Evolutionary conservation across 2,797 vertebrate genomes (phyloP).

Genomic region (Manis javanica): DNA sequence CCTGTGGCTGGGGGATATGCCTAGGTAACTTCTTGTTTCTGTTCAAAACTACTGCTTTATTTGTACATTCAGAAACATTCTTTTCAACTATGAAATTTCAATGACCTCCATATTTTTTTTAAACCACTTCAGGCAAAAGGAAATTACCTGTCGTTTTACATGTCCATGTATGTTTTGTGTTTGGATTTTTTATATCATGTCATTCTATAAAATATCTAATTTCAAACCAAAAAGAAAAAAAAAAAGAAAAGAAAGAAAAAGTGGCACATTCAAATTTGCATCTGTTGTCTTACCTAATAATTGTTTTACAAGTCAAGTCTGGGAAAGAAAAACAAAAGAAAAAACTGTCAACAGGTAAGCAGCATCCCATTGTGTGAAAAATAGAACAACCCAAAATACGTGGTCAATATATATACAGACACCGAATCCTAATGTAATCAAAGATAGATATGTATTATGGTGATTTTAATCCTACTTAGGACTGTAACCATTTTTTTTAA

Average conservation of each 20-base stretch:
- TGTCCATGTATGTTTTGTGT: slow-evolving; percentile 81
- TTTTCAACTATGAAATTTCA: slow-evolving; percentile 83
- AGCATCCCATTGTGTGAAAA: slow-evolving; percentile 35
- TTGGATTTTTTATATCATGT: slow-evolving; percentile 79
- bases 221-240: slow-evolving; percentile 74
- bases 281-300: slow-evolving; percentile 55
- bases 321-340: background rate
- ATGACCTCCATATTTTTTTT: slow-evolving; percentile 80
- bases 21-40: slow-evolving; percentile 88
- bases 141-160: slow-evolving; percentile 78
- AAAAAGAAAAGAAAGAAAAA: slow-evolving; percentile 66
- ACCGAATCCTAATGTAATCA: background rate
- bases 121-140: slow-evolving; percentile 71
- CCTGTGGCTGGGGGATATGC: slow-evolving; percentile 89
- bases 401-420: background rate
- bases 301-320: slow-evolving; percentile 71
- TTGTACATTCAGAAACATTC: slow-evolving; percentile 87
- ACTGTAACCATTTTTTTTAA: slow-evolving; percentile 70
- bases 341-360: slow-evolving; percentile 73
- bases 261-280: slow-evolving; percentile 50
- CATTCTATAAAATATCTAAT: slow-evolving; percentile 72
- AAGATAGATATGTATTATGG: background rate
- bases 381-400: background rate
- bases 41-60: slow-evolving; percentile 87
- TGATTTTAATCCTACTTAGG: background rate